phyloP scores from a whole-genome alignment of 2,113 vertebrate genomes.

The Heliornis fulica region DNA sequence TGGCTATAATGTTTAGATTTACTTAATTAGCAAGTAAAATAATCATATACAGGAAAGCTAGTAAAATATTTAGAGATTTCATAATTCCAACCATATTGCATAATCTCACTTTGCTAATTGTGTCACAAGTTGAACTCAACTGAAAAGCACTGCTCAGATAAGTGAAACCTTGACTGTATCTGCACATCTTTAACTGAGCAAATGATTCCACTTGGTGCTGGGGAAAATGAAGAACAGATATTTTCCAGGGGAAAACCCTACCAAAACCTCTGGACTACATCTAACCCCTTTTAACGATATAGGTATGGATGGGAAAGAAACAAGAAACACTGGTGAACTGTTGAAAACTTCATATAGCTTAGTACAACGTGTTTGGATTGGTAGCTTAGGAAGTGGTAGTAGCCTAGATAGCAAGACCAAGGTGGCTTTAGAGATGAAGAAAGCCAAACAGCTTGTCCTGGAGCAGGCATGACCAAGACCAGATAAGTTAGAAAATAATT shows the following conservation, averaged over 20 bases:
- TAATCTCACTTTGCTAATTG: background rate
- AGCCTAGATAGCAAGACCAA: background rate
- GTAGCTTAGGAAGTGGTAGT: background rate
- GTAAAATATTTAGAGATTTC: background rate
- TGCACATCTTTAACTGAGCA: background rate
- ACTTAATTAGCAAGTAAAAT: background rate
- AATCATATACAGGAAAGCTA: background rate
- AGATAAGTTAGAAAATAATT: background rate
- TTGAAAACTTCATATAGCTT: background rate
- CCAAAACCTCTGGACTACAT: background rate
- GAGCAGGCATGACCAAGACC: background rate
- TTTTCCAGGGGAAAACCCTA: background rate
- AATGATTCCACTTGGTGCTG: background rate
- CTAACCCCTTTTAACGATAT: background rate
- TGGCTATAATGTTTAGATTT: background rate
- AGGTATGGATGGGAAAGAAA: background rate
- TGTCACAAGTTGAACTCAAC: background rate
- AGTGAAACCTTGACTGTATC: background rate
- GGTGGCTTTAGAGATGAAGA: background rate
- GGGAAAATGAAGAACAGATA: background rate
- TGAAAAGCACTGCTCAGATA: background rate
- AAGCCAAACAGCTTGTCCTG: background rate
- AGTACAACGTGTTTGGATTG: background rate
- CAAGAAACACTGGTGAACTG: background rate
- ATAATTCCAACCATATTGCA: background rate